Evolutionary conservation across 2,888 invertebrate genomes (phyloP), one percentile per base, ranked within the genome.

Genomic region (Sarcophaga carnaria): DNA sequence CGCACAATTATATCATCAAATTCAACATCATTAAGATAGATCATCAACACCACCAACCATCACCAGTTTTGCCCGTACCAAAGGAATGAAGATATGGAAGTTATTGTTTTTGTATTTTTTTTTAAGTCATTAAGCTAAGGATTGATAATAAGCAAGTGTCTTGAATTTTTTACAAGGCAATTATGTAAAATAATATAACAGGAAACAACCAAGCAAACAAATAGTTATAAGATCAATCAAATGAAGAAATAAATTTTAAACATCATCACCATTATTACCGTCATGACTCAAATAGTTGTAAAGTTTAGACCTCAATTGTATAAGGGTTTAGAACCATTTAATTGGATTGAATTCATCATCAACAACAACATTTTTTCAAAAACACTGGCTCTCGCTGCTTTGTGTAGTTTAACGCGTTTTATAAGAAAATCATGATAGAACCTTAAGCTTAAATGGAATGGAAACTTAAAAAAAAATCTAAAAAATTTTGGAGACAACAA

Each of bases 271-370:
- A 80, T 22, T 49, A 79, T 4, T 66, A 75, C 70, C 66, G 85
- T 87, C 81, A 85, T 91, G 91, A 80, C 37, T 80, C 54, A 54
- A 54, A 54, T 54, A 78, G 79, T 80, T 76, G 80, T 90, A 91
- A 80, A 90, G 89, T 89, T 88, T 90, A 91, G 91, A 91, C 89
- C 91, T 87, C 88, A 91, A 90, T 77, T 62, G 22, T 66, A 75
- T 37, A 78, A 49, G 20, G 76, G 59, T 80, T 83, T 80, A 83
- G 80, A 80, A 74, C 62, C 69, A 63, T 64, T 22, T 69, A 25
- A 83, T 78, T 76, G 71, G 80, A 87, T 78, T 70, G 60, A 63
- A 74, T 81, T 79, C 78, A 81, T 84, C 78, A 84, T 75, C 17
- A 49, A 54, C 64, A 85, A 75, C 74, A 70, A 71, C 67, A 76